Conservation (phyloP, 2,797 vertebrate genomes). For the Clamator glandarius region DNA sequence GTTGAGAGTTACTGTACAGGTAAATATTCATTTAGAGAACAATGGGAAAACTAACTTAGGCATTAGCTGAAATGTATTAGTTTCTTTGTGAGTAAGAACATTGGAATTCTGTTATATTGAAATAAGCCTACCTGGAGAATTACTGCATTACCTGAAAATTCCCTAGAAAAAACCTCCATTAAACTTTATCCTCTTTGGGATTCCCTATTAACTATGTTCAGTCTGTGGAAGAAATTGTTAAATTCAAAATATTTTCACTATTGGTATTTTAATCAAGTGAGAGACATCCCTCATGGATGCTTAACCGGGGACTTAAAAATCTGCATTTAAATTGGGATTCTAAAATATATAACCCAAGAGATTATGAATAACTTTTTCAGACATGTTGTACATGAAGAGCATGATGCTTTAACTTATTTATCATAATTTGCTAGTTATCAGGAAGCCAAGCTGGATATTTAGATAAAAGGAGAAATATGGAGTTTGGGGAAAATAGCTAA, state of each 20-base stretch:
- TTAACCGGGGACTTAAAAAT: slow-evolving; percentile 69
- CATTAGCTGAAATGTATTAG: background rate
- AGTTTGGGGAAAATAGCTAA: slow-evolving; percentile 47
- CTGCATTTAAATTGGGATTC: slow-evolving; percentile 78
- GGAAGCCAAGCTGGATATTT: slow-evolving; percentile 38
- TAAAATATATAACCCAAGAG: slow-evolving; percentile 61
- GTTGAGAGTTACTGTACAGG: background rate
- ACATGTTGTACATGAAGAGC: background rate
- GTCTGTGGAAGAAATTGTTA: slow-evolving; percentile 46
- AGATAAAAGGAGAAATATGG: slow-evolving; percentile 13
- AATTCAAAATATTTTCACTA: slow-evolving; percentile 65
- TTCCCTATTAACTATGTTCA: slow-evolving; percentile 14
- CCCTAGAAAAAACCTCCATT: background rate
- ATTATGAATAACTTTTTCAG: background rate
- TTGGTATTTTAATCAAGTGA: slow-evolving; percentile 70
- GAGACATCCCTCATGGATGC: slow-evolving; percentile 22
- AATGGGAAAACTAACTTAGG: background rate
- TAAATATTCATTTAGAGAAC: slow-evolving; percentile 28
- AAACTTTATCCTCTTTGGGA: slow-evolving; percentile 1
- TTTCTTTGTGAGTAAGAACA: slow-evolving; percentile 27
- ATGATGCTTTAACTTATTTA: slow-evolving; percentile 40
- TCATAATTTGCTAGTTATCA: slow-evolving; percentile 13
- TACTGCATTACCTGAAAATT: slow-evolving; percentile 48
- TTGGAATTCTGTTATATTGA: background rate
- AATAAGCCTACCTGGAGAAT: slow-evolving; percentile 22